Conservation (phyloP, 2,797 vertebrate species). For the Crax fasciolata region DNA sequence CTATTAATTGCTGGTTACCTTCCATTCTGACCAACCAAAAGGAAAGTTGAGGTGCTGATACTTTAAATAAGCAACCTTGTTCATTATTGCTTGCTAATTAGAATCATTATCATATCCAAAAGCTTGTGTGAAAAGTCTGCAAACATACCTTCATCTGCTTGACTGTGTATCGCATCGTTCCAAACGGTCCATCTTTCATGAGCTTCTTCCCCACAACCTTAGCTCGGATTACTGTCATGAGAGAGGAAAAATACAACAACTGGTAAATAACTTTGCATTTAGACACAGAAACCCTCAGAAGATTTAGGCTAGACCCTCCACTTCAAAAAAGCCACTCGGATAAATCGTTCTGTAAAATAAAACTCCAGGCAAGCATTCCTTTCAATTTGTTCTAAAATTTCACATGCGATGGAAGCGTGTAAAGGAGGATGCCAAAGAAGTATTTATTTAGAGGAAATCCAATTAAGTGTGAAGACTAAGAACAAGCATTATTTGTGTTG, state of each 20-base stretch:
- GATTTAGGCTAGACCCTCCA: background rate
- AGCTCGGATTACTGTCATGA: constrained; percentile 92
- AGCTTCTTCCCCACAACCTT: constrained; percentile 98
- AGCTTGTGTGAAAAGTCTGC: background rate
- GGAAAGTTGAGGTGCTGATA: background rate
- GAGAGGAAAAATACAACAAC: constrained; percentile 25
- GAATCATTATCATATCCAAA: background rate
- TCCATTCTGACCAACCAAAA: background rate
- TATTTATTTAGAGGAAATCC: constrained; percentile 5
- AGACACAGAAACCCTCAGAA: background rate
- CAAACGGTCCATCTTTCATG: constrained; percentile 93
- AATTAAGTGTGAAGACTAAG: background rate
- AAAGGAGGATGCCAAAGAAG: background rate
- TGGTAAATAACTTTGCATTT: background rate
- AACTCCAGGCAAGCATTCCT: background rate
- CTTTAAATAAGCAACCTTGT: background rate
- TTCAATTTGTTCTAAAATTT: background rate
- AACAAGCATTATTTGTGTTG: background rate
- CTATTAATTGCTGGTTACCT: background rate
- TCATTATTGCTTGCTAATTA: background rate
- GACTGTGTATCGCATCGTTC: constrained; percentile 95
- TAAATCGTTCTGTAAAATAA: background rate
- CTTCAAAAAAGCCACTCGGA: background rate
- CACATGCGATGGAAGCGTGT: background rate
- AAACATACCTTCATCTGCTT: constrained; percentile 94